Base-by-base conservation (phyloP, 2,113 vertebrate genomes). In the Ochotona princeps region DNA sequence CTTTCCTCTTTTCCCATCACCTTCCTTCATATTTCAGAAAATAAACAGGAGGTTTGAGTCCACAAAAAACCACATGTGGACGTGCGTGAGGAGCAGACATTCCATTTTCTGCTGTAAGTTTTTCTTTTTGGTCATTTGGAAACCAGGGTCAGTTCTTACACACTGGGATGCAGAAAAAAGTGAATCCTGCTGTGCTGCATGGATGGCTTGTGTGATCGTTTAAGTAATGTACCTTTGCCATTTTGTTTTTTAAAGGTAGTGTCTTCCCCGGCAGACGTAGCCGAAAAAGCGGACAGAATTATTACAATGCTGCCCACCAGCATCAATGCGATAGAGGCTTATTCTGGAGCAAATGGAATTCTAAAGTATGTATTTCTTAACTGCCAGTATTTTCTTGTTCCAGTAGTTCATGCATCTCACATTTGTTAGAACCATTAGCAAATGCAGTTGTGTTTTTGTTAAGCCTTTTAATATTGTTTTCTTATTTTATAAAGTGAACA, bases 231-330 rank as follows among this genome's bases (percentile, higher is more conserved):
- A 21, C 89, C 75, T 72, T 90, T 47, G 4, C n/a, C 26, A 89
- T 96, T 90, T 97, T 95, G 66, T 49, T 20, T 96, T 97, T 96
- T 44, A 93, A 98, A 99, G 99, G 99, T 99, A 95, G 98, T 98
- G 21, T 99, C 99, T 97, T 99, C 98, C 60, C 99, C 99, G 92
- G 98, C 99, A 96, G 99, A 99, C 11, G 99, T 99, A 82, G 99
- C 99, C 76, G 99, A 99, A 87, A 99, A 98, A 97, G 99, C 99
- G 70, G 99, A 99, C 97, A 98, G 99, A 95, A 99, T 99, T 95
- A 99, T 99, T 97, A 99, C 99, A 67, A 99, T 99, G 99, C 97
- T 99, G 92, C 99, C 99, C 69, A 99, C 99, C 76, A 99, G 99
- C 97, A 98, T 98, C 63, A 99, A 99, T 97, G 98, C 99, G 1